Conservation (phyloP, 2,113 vertebrate genomes). For the Pelecanoides urinatrix region DNA sequence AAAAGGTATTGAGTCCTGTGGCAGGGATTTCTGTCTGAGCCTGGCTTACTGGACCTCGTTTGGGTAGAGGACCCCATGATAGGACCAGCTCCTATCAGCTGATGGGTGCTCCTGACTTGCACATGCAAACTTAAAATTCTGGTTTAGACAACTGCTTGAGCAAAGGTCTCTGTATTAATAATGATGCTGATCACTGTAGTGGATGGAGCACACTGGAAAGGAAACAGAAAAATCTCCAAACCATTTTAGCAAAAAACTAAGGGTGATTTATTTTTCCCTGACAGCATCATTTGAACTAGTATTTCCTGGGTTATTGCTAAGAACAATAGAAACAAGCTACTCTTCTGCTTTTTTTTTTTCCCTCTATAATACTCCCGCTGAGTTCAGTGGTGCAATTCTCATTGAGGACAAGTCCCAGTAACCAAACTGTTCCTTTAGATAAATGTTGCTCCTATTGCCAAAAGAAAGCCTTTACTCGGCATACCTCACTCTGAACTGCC, state of each 20-base stretch:
- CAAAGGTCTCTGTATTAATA: background rate
- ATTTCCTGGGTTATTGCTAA: background rate
- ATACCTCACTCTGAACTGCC: background rate
- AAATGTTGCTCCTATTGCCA: background rate
- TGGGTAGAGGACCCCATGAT: background rate
- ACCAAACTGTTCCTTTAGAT: background rate
- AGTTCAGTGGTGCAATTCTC: background rate
- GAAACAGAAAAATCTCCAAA: background rate
- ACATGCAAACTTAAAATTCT: background rate
- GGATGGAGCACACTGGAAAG: background rate
- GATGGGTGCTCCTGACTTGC: background rate
- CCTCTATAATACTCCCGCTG: fast-evolving
- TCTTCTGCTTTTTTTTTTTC: background rate
- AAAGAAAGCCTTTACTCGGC: background rate
- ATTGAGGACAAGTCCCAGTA: background rate
- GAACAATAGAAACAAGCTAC: background rate
- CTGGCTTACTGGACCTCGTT: background rate
- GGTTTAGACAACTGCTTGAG: background rate
- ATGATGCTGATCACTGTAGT: background rate
- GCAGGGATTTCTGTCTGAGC: background rate
- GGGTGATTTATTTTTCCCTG: background rate
- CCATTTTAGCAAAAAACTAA: background rate
- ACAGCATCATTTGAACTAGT: background rate
- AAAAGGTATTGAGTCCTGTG: background rate
- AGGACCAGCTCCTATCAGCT: background rate